Base-by-base conservation (phyloP, 2,797 vertebrate genomes). In the Sebastes aleutianus region DNA sequence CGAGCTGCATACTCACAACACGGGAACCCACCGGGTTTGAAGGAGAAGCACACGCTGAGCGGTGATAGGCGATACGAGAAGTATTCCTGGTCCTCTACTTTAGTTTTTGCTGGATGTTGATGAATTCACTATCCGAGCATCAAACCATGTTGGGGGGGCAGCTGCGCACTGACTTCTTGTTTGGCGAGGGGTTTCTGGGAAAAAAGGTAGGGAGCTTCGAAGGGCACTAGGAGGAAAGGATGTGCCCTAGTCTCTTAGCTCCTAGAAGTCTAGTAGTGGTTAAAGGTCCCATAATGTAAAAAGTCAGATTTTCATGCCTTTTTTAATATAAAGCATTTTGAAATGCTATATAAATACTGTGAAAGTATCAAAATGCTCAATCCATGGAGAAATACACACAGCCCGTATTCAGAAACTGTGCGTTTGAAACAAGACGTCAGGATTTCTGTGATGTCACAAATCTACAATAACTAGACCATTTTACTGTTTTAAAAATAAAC, bases 81-180 rank as follows among this genome's bases (percentile, higher is more conserved):
- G 66, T 68, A 26, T 20, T 53, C 83, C 74, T 1, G 54, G 20
- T 84, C 36, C 50, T 76, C 26, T 24, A 8, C 56, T 74, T 24
- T 5, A 79, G 53, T 77, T 84, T 72, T 32, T 20, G 59, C 81
- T 64, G 76, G 88, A 73, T 87, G 85, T 76, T 84, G 80, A 29
- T 81, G 77, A 58, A 31, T 79, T 78, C 77, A 79, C 85, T 65
- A 24, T 66, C n/a, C 76, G 29, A 31, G 76, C 74, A 89, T 87
- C 89, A 90, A 75, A 74, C 66, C 89, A 81, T 91, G 85, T 79
- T 88, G 76, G 72, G 74, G 77, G 92, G 34, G 34, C 93, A 92
- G 92, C 93, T 91, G 91, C 89, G 91, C 90, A 89, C 91, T 88
- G 83, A 81, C 70, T 26, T 76, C 88, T 43, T 70, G 78, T 79